Evolutionary conservation across 2,888 invertebrate genomes (phyloP), one percentile per base, ranked within the genome.

Genomic region (Erynnis tages): DNA sequence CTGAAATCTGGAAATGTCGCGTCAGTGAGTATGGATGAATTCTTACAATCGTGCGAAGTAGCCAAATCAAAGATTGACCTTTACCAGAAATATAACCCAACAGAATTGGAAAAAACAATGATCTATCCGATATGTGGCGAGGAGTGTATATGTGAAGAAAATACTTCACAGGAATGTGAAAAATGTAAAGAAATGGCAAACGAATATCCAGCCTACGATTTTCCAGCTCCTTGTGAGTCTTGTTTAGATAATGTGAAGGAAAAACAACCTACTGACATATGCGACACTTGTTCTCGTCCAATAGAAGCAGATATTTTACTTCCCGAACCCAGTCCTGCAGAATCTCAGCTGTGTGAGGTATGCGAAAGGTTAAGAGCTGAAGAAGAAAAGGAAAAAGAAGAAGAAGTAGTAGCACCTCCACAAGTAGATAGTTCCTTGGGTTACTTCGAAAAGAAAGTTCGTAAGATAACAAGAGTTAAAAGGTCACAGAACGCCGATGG

Each of bases 401-500:
- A 7, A 16, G 8, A 19, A 13, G 23, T 32, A 25, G 1, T 16
- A 21, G 11, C 11, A n/a, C 27, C 35, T 13, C 7, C 23, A 7
- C 17, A 34, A 5, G 57, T 54, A 4, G 61, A 66, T 14, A 60
- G 45, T 11, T 52, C 54, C 7, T 53, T 69, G 21, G 72, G 71
- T 2, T 69, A 66, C 23, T 71, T 66, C 54, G 71, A 75, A 55
- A 67, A 61, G 16, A 68, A 66, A 46, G 50, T 66, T 2, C 62
- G 64, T 10, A 73, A 61, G 57, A 69, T 69, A 13, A 65, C 59
- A n/a, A 73, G 58, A 59, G 57, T 77, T 0, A 71, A 53, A 27
- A 62, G 72, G 55, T 63, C 56, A 1, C 56, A 59, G 25, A 69
- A 73, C 19, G 41, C 55, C 4, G 76, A 76, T 61, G 76, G 74